Conservation (phyloP, 2,797 vertebrate genomes). For the Clarias fuscus region DNA sequence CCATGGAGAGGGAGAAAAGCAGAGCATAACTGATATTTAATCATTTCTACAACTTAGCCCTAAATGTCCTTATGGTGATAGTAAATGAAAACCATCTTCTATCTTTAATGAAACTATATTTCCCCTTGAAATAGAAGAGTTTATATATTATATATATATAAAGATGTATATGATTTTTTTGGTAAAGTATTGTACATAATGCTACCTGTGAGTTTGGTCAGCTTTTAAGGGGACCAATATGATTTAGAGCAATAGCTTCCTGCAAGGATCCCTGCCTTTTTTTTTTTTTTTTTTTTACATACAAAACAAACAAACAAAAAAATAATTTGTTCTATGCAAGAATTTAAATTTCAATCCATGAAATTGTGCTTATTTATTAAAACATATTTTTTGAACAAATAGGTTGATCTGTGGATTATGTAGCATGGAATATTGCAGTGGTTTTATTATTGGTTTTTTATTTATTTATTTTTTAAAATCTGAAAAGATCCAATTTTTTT, state of each 20-base stretch:
- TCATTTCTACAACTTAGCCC: conserved; percentile 45
- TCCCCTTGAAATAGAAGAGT: conserved; percentile 70
- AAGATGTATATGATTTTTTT: conserved; percentile 48
- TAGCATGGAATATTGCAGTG: background rate
- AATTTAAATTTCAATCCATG: conserved; percentile 74
- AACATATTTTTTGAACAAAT: conserved; percentile 76
- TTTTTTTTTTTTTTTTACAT: conserved; percentile 11
- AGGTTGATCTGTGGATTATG: conserved; percentile 45
- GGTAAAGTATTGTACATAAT: conserved; percentile 70
- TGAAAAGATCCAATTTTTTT: background rate
- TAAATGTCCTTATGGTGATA: conserved; percentile 58
- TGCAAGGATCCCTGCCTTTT: conserved; percentile 72
- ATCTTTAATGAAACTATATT: conserved; percentile 61
- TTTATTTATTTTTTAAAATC: background rate
- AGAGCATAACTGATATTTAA: conserved; percentile 37
- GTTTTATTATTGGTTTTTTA: background rate
- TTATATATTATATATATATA: conserved; percentile 63
- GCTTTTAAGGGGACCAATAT: conserved; percentile 75
- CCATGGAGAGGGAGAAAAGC: background rate
- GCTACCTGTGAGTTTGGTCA: conserved; percentile 67
- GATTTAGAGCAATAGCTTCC: conserved; percentile 68
- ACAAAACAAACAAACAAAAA: background rate
- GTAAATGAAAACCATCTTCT: conserved; percentile 61
- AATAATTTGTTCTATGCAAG: conserved; percentile 47
- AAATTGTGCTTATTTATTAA: conserved; percentile 96